phyloP scores from a whole-genome alignment of 2,888 invertebrate species.

The Eupithecia subumbrata region DNA sequence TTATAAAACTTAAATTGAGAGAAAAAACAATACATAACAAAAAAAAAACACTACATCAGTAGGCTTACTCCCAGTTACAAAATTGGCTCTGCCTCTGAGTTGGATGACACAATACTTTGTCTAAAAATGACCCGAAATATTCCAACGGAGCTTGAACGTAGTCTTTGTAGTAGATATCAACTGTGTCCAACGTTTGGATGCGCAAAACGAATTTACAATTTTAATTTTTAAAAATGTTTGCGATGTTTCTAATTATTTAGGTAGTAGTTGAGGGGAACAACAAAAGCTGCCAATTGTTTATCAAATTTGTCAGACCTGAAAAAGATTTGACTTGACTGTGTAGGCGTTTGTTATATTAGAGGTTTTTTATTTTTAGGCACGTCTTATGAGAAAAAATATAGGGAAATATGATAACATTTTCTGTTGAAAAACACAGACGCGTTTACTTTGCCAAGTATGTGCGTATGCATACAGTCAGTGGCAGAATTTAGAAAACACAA shows the following conservation, averaged over 20 bases:
- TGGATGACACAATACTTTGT: background rate
- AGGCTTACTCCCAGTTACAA: too few species aligned
- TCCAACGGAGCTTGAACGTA: background rate
- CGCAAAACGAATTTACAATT: background rate
- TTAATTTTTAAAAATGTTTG: background rate
- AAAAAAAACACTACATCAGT: too few species aligned
- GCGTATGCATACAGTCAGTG: background rate
- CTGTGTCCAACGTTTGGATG: background rate
- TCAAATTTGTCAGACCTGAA: background rate
- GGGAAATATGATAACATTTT: background rate
- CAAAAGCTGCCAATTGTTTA: background rate
- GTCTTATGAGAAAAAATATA: background rate
- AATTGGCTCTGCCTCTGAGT: background rate
- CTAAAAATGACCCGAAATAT: background rate
- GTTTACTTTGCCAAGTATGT: constrained; percentile 1
- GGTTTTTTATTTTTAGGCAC: background rate
- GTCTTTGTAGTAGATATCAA: background rate
- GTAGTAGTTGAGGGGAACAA: background rate
- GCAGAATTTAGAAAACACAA: background rate
- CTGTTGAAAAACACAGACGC: background rate
- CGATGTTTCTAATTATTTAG: background rate
- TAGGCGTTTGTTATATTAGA: background rate
- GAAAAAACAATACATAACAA: too few species aligned
- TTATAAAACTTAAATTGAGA: too few species aligned
- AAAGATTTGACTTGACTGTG: background rate